These are phyloP conservation scores for Lycopodina hypogea DNA, from an alignment of 37 sponge, comb jelly and placozoan genomes.

Conservation along the genomic window DNA sequence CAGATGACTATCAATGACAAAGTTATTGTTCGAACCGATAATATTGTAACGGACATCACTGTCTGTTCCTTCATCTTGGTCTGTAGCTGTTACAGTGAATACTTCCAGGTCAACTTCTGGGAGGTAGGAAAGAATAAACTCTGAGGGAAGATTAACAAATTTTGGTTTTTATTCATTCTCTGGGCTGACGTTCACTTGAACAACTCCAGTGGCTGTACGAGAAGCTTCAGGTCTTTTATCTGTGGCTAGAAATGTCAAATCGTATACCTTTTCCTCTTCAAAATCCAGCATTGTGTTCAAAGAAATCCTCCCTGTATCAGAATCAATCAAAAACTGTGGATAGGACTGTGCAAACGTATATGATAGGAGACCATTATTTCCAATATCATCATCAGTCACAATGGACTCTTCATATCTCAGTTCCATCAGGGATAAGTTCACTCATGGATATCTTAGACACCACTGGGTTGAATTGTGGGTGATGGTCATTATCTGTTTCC, in stretches of 20 bases:
- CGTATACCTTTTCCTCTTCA: conserved; percentile 22
- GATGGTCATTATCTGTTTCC: conserved; percentile 35
- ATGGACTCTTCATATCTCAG: conserved; percentile 1
- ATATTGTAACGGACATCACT: conserved; percentile 10
- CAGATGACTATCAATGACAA: conserved; percentile 31
- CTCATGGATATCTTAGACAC: background rate
- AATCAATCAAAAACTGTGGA: conserved; percentile 40
- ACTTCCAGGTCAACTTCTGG: conserved; percentile 24
- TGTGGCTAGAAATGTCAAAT: conserved; percentile 39
- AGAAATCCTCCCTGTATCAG: conserved; percentile 31
- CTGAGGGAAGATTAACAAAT: conserved; percentile 13
- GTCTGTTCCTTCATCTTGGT: conserved; percentile 47
- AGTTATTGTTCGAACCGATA: background rate
- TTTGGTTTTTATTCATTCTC: conserved; percentile 51
- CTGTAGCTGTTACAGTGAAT: conserved; percentile 42
- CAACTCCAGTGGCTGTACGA: conserved; percentile 27
- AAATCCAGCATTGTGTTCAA: conserved; percentile 38
- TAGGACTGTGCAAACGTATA: conserved; percentile 34
- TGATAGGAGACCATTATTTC: conserved; percentile 26
- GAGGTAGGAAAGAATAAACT: conserved; percentile 29
- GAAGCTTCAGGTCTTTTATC: conserved; percentile 26
- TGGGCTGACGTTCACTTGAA: conserved; percentile 24
- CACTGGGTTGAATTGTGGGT: conserved; percentile 33
- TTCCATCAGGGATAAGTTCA: conserved; percentile 5
- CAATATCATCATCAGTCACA: conserved; percentile 58